phyloP scores from a whole-genome alignment of 2,113 vertebrate genomes.

The Hippoglossus stenolepis region DNA sequence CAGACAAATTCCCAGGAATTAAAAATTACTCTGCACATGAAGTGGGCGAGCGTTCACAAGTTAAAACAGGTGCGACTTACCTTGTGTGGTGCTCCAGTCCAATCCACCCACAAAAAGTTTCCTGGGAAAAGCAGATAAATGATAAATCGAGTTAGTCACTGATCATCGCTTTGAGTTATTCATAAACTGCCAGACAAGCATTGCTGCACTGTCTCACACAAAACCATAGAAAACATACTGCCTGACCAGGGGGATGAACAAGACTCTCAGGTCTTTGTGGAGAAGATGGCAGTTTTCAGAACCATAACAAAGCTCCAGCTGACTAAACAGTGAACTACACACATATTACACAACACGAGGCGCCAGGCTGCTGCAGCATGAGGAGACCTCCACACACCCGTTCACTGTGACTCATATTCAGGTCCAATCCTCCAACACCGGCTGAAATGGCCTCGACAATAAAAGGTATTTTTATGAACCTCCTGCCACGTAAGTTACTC shows the following conservation, averaged over 20 bases:
- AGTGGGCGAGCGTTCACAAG: background rate
- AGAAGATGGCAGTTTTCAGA: background rate
- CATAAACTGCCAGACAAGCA: background rate
- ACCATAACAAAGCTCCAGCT: constrained; percentile 7
- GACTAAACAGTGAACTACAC: constrained; percentile 49
- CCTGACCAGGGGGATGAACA: background rate
- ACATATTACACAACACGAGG: constrained; percentile 55
- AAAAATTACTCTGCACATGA: background rate
- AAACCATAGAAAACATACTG: accelerated
- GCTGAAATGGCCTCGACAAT: constrained; percentile 36
- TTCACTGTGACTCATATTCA: constrained; percentile 1
- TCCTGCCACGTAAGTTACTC: constrained; percentile 69
- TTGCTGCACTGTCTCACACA: background rate
- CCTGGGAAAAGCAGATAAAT: constrained; percentile 82
- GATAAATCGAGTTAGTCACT: background rate
- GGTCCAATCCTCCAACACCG: constrained; percentile 7
- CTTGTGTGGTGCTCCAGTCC: constrained; percentile 99
- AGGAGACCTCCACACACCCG: background rate
- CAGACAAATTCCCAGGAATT: background rate
- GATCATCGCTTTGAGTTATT: background rate
- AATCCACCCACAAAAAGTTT: constrained; percentile 99
- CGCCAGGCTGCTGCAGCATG: constrained; percentile 37
- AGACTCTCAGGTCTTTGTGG: background rate
- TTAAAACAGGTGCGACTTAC: constrained; percentile 78
- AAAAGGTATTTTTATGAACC: constrained; percentile 50